Conservation (phyloP, 2,113 vertebrate genomes). For the Diphyllodes magnificus region DNA sequence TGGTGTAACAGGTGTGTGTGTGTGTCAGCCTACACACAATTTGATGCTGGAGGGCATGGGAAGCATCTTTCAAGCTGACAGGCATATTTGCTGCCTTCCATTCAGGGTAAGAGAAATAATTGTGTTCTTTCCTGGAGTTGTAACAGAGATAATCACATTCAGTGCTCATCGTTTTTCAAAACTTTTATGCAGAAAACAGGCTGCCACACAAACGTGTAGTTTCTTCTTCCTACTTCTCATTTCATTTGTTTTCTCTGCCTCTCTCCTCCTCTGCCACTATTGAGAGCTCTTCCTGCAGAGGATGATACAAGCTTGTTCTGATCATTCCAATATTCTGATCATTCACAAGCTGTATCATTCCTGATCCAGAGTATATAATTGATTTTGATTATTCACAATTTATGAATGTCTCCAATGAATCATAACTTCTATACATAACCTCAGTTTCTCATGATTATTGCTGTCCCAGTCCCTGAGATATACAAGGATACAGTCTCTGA, state of each 20-base stretch:
- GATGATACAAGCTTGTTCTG: not conserved
- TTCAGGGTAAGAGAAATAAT: not conserved
- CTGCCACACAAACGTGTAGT: not conserved
- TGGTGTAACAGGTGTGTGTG: no score
- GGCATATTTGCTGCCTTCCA: not conserved
- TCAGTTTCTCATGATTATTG: not conserved
- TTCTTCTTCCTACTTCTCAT: not conserved
- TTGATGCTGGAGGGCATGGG: not conserved
- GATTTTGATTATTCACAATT: slow-evolving; percentile 6
- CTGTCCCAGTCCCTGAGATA: not conserved
- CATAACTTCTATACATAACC: not conserved
- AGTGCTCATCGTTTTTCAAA: not conserved
- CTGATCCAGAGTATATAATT: slow-evolving; percentile 3
- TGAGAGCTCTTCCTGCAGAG: not conserved
- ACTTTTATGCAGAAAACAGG: not conserved
- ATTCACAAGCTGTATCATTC: not conserved
- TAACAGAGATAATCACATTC: not conserved
- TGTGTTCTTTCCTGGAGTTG: not conserved
- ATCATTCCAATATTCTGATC: not conserved
- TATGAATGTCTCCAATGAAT: not conserved
- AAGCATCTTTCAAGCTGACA: not conserved
- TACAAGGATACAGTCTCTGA: not conserved
- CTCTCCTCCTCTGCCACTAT: not conserved
- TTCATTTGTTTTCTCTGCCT: not conserved
- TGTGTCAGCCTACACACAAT: not conserved